phyloP scores from a whole-genome alignment of 23 tunicate genomes.

The Trididemnum nubilum region DNA sequence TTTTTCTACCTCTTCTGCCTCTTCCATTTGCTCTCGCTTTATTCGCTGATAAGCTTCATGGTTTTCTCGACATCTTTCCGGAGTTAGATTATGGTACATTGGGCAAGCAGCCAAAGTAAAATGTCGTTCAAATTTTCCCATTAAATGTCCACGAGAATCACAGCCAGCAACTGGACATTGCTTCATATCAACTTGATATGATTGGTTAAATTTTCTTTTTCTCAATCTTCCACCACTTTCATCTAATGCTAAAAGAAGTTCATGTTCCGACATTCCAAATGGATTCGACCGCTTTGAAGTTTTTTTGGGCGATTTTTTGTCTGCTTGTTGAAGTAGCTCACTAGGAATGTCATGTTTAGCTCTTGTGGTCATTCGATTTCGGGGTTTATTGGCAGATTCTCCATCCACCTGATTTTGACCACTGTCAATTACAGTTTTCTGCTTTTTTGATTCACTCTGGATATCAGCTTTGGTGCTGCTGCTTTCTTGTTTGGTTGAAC shows the following conservation, averaged over 20 bases:
- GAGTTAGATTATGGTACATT: slow-evolving; percentile 87
- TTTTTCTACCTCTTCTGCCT: slow-evolving; percentile 32
- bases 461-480: neutral
- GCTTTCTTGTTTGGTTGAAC: neutral
- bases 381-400: neutral
- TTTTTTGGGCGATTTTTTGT: neutral
- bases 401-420: neutral
- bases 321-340: neutral
- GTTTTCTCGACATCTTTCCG: slow-evolving; percentile 80
- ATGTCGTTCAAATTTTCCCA: slow-evolving; percentile 85
- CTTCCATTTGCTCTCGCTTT: slow-evolving; percentile 59
- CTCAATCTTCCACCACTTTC: slow-evolving; percentile 77
- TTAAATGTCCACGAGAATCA: slow-evolving; percentile 82
- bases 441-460: neutral
- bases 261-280: slow-evolving; percentile 69
- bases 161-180: slow-evolving; percentile 90
- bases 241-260: slow-evolving; percentile 54
- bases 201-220: slow-evolving; percentile 56
- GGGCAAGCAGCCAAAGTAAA: slow-evolving; percentile 87
- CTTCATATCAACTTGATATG: slow-evolving; percentile 85
- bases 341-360: slow-evolving; percentile 12
- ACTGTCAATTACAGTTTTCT: neutral
- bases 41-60: slow-evolving; percentile 75
- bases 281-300: slow-evolving; percentile 59
- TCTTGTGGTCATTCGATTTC: neutral